Percentiles rank a stretch among this genome's conserved stretches.
These are phyloP conservation scores for Ecliptopera silaceata DNA, from an alignment of 2,888 invertebrate genomes.

Conservation along the genomic window DNA sequence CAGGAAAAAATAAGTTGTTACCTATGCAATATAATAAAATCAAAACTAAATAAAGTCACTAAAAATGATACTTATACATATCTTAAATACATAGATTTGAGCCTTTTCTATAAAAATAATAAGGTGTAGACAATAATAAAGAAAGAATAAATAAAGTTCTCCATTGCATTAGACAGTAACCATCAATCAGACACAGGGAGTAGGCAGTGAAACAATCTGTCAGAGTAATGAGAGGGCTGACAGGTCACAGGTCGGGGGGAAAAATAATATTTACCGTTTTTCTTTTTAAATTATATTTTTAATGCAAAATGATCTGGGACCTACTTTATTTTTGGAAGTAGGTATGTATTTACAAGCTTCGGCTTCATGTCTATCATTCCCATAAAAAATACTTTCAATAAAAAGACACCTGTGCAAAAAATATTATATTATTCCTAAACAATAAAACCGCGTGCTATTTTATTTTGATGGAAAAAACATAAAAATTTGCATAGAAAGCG, in stretches of 20 bases:
- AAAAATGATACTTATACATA: too few species aligned
- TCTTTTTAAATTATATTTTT: not conserved
- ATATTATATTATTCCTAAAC: constrained; percentile 55
- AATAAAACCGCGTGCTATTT: constrained; percentile 64
- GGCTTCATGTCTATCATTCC: too few species aligned
- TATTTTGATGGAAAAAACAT: constrained; percentile 63
- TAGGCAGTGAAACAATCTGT: constrained; percentile 52
- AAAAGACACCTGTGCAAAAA: constrained; percentile 54
- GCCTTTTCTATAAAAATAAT: not conserved
- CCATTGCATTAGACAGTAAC: constrained; percentile 12
- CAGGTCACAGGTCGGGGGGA: constrained; percentile 41
- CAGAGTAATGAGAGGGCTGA: constrained; percentile 56
- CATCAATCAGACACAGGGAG: constrained; percentile 53
- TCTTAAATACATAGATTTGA: too few species aligned
- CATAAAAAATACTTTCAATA: too few species aligned
- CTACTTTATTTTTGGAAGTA: too few species aligned
- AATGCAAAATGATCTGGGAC: not conserved
- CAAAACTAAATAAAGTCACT: too few species aligned
- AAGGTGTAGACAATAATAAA: not conserved
- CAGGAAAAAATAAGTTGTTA: too few species aligned
- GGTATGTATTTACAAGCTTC: too few species aligned
- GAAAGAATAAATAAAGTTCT: constrained; percentile 13
- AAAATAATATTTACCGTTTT: constrained; percentile 34
- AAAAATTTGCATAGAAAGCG: constrained; percentile 76
- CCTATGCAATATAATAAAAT: too few species aligned